phyloP scores from a whole-genome alignment of 2,113 vertebrate genomes.

The Oophaga pumilio region DNA sequence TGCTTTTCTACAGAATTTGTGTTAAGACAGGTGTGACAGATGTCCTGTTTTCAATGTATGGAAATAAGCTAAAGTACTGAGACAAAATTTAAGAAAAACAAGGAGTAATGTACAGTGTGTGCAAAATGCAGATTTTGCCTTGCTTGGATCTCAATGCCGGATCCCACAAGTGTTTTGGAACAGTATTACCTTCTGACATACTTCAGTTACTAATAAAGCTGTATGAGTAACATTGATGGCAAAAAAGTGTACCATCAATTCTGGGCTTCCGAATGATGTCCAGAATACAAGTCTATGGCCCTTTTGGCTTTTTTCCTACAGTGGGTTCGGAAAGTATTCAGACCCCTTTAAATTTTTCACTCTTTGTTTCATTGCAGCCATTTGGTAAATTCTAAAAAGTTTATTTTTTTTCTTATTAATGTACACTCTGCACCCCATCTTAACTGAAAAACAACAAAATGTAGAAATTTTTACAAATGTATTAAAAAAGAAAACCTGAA shows the following conservation, averaged over 20 bases:
- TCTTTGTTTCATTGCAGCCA: too few relatives aligned
- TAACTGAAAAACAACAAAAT: too few relatives aligned
- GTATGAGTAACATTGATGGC: background rate
- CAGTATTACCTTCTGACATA: background rate
- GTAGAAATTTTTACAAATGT: too few relatives aligned
- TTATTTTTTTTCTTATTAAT: too few relatives aligned
- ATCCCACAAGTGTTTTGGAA: background rate
- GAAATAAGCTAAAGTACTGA: background rate
- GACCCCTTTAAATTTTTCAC: too few relatives aligned
- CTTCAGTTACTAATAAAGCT: background rate
- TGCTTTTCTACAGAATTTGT: too few relatives aligned
- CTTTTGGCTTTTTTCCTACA: background rate
- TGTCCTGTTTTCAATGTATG: background rate
- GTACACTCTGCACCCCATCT: too few relatives aligned
- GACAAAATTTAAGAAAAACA: background rate
- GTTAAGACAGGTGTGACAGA: too few relatives aligned
- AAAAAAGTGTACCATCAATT: background rate
- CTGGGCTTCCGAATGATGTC: background rate
- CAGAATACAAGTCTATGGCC: background rate
- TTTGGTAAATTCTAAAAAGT: too few relatives aligned
- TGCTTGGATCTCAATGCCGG: background rate
- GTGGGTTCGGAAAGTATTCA: too few relatives aligned
- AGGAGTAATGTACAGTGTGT: too few relatives aligned
- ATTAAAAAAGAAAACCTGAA: too few relatives aligned
- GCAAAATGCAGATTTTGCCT: background rate